Base-by-base conservation (phyloP, 2,797 vertebrate species). In the Sebastolobus altivelis region DNA sequence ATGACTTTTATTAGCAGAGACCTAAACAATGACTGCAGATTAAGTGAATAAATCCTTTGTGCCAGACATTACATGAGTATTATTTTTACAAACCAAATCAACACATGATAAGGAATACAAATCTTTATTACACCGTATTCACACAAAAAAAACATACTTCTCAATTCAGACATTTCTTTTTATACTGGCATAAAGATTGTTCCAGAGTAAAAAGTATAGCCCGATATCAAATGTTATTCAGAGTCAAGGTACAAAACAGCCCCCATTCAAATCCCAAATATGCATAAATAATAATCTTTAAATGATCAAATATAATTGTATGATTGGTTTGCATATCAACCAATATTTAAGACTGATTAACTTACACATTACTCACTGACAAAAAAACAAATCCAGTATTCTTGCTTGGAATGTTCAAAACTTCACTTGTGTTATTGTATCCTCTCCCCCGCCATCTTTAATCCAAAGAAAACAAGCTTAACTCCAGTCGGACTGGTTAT, bases 371-470 rank as follows among this genome's bases (percentile, higher is more conserved):
- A 68, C 18, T 75, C 61, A 83, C 54, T 40, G 49, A 76, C 25
- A 82, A 65, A 67, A 84, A 83, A 76, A 46, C 43, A 10, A 82
- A 83, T 95, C 92, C 88, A 95, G 93, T 94, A 90, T 91, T 86
- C 67, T 87, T 87, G 75, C 68, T 85, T 89, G 94, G 91, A 95
- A 95, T 95, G 94, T 94, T 92, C 10, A 83, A 90, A 91, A 90
- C 80, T 77, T 84, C 55, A 72, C 79, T 88, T 46, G 71, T 82
- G 81, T 80, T 84, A 75, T 80, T 86, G 75, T 62, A 60, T 82
- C 38, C 77, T 3, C 43, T 78, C 49, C 78, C 76, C 61, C 70
- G 58, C 58, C 11, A 62, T 68, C 74, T 78, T 74, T 8, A 63
- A 71, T 85, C 89, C 87, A 94, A 93, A 86, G 68, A 89, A 89